These are phyloP conservation scores for Cebidichthys violaceus DNA, from an alignment of 2,113 vertebrate species.

Conservation along the genomic window DNA sequence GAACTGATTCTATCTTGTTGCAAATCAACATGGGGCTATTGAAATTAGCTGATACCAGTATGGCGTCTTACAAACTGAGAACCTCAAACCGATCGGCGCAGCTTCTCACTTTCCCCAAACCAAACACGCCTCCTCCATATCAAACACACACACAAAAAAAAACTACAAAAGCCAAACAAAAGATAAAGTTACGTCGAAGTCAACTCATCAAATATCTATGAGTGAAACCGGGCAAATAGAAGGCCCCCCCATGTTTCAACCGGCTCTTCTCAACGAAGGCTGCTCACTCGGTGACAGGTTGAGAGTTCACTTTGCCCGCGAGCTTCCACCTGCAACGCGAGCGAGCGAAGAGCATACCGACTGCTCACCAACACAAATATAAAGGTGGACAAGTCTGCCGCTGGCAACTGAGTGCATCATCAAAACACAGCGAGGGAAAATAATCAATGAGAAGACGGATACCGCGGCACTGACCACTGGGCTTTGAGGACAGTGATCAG, in stretches of 20 bases:
- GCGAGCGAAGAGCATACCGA: neutral
- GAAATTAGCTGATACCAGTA: neutral
- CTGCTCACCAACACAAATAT: neutral
- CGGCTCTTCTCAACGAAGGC: neutral
- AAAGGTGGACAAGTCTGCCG: neutral
- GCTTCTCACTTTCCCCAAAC: neutral
- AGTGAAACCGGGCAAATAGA: neutral
- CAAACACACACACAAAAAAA: neutral
- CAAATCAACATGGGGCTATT: neutral
- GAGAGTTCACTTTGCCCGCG: neutral
- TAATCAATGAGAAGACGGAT: neutral
- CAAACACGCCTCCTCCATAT: conserved; percentile 5
- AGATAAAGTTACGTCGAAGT: conserved; percentile 5
- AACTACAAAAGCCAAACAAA: neutral
- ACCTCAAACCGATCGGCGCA: neutral
- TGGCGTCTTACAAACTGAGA: neutral
- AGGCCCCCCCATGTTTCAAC: neutral
- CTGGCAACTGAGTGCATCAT: neutral
- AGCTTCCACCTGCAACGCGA: neutral
- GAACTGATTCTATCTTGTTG: neutral
- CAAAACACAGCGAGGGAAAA: conserved; percentile 14
- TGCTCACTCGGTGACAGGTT: neutral
- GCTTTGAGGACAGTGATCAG: neutral
- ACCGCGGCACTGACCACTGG: neutral
- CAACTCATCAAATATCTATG: conserved; percentile 46